phyloP scores from a whole-genome alignment of 1,140 invertebrate genomes.

The Drosophila albomicans region DNA sequence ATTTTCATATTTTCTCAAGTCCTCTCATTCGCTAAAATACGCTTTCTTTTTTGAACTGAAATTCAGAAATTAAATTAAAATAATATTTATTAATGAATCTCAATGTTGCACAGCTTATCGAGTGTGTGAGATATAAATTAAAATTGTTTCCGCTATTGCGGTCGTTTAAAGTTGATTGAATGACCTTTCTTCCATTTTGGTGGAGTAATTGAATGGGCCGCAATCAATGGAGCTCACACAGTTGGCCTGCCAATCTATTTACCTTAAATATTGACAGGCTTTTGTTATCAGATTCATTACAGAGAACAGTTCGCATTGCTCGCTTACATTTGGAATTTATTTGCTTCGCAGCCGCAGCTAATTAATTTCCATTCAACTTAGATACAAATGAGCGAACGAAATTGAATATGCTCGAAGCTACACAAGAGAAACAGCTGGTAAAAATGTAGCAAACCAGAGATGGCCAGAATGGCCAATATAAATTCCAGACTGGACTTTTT shows the following conservation, averaged over 20 bases:
- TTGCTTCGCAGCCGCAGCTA: slow-evolving; percentile 52
- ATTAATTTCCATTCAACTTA: slow-evolving; percentile 74
- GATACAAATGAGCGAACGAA: slow-evolving; percentile 42
- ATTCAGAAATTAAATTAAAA: not conserved
- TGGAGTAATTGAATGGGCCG: slow-evolving; percentile 2
- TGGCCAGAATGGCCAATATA: slow-evolving; percentile 63
- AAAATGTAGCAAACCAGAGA: slow-evolving; percentile 35
- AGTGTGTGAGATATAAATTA: not conserved
- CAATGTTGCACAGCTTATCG: not conserved
- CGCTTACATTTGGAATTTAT: slow-evolving; percentile 21
- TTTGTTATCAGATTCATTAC: slow-evolving; percentile 36
- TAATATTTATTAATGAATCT: not conserved
- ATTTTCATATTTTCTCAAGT: not conserved
- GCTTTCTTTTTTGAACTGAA: slow-evolving; percentile 2
- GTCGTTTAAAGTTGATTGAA: slow-evolving; percentile 1
- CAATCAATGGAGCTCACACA: slow-evolving; percentile 21
- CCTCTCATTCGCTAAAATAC: not conserved
- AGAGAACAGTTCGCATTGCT: slow-evolving; percentile 4
- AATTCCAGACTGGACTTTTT: slow-evolving; percentile 62
- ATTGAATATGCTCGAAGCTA: slow-evolving; percentile 26
- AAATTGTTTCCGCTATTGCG: not conserved
- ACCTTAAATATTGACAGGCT: slow-evolving; percentile 43
- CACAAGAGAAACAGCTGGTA: slow-evolving; percentile 31
- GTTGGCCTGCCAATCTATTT: slow-evolving; percentile 23
- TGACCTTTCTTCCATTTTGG: not conserved